Conservation (phyloP, 2,888 invertebrate species). For the Aleiodes leptofemur region DNA sequence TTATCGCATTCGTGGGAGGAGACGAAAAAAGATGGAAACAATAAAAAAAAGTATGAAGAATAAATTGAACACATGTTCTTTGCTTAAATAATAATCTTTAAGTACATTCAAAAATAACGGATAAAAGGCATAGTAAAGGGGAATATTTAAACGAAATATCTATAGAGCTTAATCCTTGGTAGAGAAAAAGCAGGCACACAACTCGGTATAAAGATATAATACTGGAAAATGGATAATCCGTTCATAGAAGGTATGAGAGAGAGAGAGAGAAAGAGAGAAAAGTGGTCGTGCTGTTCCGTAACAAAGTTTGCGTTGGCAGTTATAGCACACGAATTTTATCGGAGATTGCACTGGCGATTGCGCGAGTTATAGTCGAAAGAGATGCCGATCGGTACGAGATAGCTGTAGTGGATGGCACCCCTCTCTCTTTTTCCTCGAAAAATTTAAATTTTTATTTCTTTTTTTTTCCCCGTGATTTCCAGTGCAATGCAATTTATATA, state of each 20-base stretch:
- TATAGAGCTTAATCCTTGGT: slow-evolving; percentile 16
- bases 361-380: slow-evolving; percentile 38
- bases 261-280: not conserved
- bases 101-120: slow-evolving; percentile 19
- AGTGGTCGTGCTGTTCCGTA: slow-evolving; percentile 26
- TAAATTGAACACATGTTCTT: slow-evolving; percentile 25
- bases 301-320: slow-evolving; percentile 42
- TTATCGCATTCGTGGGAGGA: not conserved
- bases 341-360: slow-evolving; percentile 41
- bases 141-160: slow-evolving; percentile 20
- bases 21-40: slow-evolving; percentile 8
- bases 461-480: not conserved
- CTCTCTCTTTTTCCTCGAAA: not conserved
- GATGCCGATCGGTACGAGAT: slow-evolving; percentile 22
- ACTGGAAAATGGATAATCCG: slow-evolving; percentile 31
- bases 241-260: not conserved
- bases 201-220: slow-evolving; percentile 12
- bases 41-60: slow-evolving; percentile 1
- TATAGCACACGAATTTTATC: slow-evolving; percentile 41
- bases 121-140: slow-evolving; percentile 1
- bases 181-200: slow-evolving; percentile 8
- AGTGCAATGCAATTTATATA: slow-evolving; percentile 28
- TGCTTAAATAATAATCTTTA: slow-evolving; percentile 25
- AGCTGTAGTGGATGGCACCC: slow-evolving; percentile 26
- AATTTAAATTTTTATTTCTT: not conserved